Percentiles rank a stretch among this genome's conserved stretches.
Evolutionary conservation across 1,140 invertebrate genomes (phyloP).

Genomic region (Melanaphis sacchari): DNA sequence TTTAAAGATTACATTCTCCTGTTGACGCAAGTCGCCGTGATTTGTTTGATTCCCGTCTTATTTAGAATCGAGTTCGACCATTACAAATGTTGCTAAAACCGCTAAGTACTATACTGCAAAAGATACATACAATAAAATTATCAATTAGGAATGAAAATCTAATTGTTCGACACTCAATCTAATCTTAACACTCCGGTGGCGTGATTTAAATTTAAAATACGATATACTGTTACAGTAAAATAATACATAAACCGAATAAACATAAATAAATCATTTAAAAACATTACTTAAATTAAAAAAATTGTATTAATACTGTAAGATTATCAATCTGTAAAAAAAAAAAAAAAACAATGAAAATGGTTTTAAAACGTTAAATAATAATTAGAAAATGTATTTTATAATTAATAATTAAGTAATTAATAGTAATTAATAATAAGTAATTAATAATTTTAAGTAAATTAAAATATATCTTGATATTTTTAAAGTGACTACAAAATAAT

Average conservation of each 20-base stretch:
- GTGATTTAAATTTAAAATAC: background rate
- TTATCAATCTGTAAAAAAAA: background rate
- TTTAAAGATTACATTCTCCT: too few species aligned
- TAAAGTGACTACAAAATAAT: background rate
- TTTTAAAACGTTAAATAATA: background rate
- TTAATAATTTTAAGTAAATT: too few species aligned
- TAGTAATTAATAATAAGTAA: too few species aligned
- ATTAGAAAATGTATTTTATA: too few species aligned
- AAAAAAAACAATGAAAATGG: too few species aligned
- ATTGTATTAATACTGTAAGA: background rate
- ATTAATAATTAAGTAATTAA: too few species aligned
- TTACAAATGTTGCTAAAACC: background rate
- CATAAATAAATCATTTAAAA: background rate
- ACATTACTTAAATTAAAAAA: background rate
- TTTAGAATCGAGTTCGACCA: background rate
- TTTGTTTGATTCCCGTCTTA: background rate
- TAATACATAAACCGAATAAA: background rate
- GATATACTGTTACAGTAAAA: background rate
- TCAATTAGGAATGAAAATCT: background rate
- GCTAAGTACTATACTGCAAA: background rate
- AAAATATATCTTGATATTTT: too few species aligned
- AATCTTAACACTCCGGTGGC: background rate
- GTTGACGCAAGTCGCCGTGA: too few species aligned
- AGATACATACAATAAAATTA: background rate
- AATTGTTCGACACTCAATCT: background rate